Evolutionary conservation across 1,140 invertebrate genomes (phyloP).

Genomic region (Anoplolepis gracilipes): DNA sequence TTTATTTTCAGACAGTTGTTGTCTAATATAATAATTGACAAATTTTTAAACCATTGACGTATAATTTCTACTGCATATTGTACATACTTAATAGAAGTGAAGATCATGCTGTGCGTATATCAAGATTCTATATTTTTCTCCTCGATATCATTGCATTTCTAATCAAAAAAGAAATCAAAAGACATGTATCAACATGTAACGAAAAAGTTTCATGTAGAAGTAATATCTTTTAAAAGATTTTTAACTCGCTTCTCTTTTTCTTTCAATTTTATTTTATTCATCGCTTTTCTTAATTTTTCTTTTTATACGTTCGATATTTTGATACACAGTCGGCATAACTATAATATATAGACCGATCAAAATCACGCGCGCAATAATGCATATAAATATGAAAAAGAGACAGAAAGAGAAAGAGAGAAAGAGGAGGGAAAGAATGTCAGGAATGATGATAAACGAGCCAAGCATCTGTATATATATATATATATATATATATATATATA

Average conservation of each 20-base stretch:
- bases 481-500: no score
- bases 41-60: not conserved
- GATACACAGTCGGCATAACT: not conserved
- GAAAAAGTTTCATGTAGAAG: not conserved
- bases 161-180: not conserved
- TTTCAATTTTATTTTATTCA: not conserved
- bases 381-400: slow-evolving; percentile 7
- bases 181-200: not conserved
- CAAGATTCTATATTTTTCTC: not conserved
- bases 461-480: not conserved
- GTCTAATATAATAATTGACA: not conserved
- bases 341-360: not conserved
- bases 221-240: not conserved
- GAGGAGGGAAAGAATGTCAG: not conserved
- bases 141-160: not conserved
- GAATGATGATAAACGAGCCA: slow-evolving; percentile 36
- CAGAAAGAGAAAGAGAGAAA: slow-evolving; percentile 14
- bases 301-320: slow-evolving; percentile 3
- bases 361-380: not conserved
- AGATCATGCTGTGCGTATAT: not conserved
- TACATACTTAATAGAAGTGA: not conserved
- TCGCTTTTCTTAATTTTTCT: not conserved
- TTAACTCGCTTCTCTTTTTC: not conserved
- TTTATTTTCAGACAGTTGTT: not conserved
- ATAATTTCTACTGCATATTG: not conserved